Conservation (phyloP, 2,113 vertebrate species). For the Dinomys branickii region DNA sequence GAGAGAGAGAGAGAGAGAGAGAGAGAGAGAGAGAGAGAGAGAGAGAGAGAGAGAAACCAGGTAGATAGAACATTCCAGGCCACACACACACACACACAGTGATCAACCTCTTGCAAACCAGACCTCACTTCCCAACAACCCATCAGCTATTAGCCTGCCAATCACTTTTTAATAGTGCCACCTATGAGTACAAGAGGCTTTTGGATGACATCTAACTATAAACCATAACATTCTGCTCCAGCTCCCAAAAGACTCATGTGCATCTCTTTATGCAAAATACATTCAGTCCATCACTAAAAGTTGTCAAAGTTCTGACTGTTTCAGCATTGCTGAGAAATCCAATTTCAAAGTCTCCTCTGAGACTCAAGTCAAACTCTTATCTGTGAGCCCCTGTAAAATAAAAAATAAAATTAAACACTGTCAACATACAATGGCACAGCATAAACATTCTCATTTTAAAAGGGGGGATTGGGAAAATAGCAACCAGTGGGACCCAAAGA, state of each 20-base stretch:
- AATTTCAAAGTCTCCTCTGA: neutral
- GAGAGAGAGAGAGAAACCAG: neutral
- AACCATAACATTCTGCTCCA: neutral
- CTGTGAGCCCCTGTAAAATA: neutral
- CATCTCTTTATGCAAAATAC: neutral
- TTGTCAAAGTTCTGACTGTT: neutral
- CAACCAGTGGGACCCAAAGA: neutral
- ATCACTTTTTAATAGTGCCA: too few species aligned
- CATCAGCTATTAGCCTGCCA: too few species aligned
- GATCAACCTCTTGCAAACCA: too few species aligned
- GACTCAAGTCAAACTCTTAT: neutral
- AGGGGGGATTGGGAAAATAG: neutral
- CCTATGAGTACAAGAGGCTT: too few species aligned
- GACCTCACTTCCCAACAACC: too few species aligned
- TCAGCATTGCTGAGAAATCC: neutral
- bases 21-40: too few species aligned
- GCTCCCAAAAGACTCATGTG: neutral
- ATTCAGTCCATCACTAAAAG: neutral
- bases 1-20: too few species aligned
- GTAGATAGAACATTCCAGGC: too few species aligned
- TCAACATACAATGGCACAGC: neutral
- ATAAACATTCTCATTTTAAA: neutral
- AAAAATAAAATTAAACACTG: neutral
- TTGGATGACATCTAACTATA: neutral
- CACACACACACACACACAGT: too few species aligned